Percentiles rank a stretch among this genome's conserved stretches.
These are phyloP conservation scores for Equus przewalskii DNA, from an alignment of 2,113 vertebrate species.

Conservation along the genomic window DNA sequence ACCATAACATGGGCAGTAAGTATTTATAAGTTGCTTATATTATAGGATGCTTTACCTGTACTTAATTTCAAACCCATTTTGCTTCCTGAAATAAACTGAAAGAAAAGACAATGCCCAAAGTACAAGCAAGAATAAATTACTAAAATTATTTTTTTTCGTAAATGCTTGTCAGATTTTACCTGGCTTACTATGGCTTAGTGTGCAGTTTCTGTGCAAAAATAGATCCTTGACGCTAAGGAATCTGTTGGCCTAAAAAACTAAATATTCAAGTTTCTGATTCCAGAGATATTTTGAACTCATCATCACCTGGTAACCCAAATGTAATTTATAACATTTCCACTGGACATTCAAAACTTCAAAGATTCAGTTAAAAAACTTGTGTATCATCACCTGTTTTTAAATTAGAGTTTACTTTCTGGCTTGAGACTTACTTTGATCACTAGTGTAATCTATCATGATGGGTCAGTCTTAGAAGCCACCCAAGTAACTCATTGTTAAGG, in stretches of 20 bases:
- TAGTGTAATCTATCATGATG: neutral
- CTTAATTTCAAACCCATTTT: neutral
- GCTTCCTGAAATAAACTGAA: slow-evolving; percentile 2
- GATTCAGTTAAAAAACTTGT: neutral
- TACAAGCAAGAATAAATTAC: neutral
- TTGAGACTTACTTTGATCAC: neutral
- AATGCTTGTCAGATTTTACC: neutral
- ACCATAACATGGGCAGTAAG: slow-evolving; percentile 98
- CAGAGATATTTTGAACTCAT: neutral
- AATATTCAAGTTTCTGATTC: neutral
- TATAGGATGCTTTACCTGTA: neutral
- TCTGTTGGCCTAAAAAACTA: neutral
- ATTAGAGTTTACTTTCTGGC: neutral
- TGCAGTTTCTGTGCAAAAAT: neutral
- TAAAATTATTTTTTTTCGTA: neutral
- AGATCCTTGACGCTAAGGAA: neutral
- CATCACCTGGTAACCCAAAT: neutral
- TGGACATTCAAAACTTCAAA: neutral
- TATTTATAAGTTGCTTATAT: neutral
- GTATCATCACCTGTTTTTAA: neutral
- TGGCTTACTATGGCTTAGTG: neutral
- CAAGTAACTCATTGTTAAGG: neutral
- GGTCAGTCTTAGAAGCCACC: neutral
- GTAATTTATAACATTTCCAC: neutral
- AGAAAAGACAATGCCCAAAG: neutral